These are phyloP conservation scores for Bactericera cockerelli DNA, from an alignment of 1,140 invertebrate genomes.

Conservation along the genomic window DNA sequence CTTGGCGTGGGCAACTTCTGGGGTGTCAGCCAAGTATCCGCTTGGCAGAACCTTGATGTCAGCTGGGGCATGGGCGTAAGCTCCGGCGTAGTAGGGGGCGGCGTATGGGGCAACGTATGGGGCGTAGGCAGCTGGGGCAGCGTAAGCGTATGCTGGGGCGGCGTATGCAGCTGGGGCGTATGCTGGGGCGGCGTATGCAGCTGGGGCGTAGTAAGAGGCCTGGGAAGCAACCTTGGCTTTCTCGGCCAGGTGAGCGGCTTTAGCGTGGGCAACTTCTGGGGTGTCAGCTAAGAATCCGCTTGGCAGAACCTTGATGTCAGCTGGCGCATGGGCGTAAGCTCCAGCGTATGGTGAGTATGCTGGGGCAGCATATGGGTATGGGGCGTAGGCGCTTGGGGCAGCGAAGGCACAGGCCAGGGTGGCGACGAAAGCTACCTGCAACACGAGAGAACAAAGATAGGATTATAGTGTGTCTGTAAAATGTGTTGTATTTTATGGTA, in stretches of 20 bases:
- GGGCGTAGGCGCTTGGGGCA: constrained; percentile 10
- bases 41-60: constrained; percentile 27
- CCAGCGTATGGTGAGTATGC: constrained; percentile 1
- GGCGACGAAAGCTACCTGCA: constrained; percentile 11
- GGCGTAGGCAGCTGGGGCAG: constrained; percentile 22
- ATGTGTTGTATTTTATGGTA: too few species aligned
- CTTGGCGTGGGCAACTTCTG: too few species aligned
- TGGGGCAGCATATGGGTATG: constrained; percentile 12
- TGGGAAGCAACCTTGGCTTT: constrained; percentile 18
- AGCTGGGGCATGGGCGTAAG: constrained; percentile 15
- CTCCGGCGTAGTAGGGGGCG: constrained; percentile 12
- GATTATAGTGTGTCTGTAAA: too few species aligned
- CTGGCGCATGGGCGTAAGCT: not conserved
- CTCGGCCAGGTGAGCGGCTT: constrained; percentile 31
- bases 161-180: constrained; percentile 8
- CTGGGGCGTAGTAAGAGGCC: not conserved
- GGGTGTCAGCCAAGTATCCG: constrained; percentile 11
- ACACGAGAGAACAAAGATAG: not conserved
- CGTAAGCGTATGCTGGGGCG: constrained; percentile 16
- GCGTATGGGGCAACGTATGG: constrained; percentile 21
- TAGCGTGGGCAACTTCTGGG: constrained; percentile 37
- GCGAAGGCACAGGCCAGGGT: constrained; percentile 11
- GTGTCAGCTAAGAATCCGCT: constrained; percentile 29
- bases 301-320: not conserved
- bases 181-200: constrained; percentile 25